Percentiles rank a stretch among this genome's conserved stretches.
These are phyloP conservation scores for Calidris pygmaea DNA, from an alignment of 2,113 vertebrate species.

Conservation along the genomic window DNA sequence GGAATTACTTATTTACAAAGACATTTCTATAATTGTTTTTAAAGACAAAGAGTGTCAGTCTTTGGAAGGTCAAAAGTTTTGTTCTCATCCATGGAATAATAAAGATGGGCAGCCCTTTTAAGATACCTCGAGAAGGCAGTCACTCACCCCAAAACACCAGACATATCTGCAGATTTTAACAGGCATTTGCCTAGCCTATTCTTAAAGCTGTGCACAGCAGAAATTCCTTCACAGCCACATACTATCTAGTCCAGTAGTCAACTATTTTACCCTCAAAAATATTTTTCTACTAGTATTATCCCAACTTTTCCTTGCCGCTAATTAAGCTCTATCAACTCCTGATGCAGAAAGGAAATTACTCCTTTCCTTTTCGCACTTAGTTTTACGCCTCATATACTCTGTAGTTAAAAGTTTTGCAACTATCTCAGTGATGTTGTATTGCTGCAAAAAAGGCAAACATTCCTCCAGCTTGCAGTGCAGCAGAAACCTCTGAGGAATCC, in stretches of 20 bases:
- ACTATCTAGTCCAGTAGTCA: not conserved
- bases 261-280: not conserved
- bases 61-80: not conserved
- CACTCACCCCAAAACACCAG: not conserved
- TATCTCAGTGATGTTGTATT: not conserved
- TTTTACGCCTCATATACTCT: not conserved
- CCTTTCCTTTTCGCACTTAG: not conserved
- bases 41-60: not conserved
- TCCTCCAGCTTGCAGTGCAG: not conserved
- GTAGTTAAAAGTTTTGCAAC: not conserved
- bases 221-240: not conserved
- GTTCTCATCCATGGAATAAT: not conserved
- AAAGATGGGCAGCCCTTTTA: fast-evolving
- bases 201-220: not conserved
- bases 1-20: not conserved
- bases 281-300: not conserved
- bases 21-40: not conserved
- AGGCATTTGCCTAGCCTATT: not conserved
- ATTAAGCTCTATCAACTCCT: not conserved
- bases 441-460: not conserved
- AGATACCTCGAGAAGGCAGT: not conserved
- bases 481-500: not conserved
- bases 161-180: not conserved
- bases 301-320: not conserved
- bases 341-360: not conserved